Evolutionary conservation across 2,797 vertebrate genomes (phyloP).

Genomic region (Miichthys miiuy): DNA sequence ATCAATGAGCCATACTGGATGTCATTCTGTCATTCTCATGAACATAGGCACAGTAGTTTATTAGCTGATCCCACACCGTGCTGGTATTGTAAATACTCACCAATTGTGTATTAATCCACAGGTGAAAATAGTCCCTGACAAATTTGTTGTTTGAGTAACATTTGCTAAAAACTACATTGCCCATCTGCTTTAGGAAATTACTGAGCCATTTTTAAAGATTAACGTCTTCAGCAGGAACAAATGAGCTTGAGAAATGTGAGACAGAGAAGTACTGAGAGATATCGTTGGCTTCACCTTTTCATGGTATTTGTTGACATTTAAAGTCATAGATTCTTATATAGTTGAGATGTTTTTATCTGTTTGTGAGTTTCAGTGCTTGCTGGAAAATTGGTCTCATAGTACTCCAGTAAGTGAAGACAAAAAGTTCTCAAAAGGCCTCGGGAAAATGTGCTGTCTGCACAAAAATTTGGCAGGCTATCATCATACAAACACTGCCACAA

Average conservation of each 20-base stretch:
- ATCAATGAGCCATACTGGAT: background rate
- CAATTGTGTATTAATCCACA: background rate
- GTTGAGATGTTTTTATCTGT: background rate
- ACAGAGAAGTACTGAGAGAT: background rate
- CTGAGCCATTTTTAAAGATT: background rate
- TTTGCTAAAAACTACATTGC: background rate
- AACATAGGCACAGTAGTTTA: background rate
- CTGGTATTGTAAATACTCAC: background rate
- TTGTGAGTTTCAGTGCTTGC: background rate
- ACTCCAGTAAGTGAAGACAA: background rate
- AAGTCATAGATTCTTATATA: background rate
- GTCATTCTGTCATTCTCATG: no score
- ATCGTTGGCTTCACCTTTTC: background rate
- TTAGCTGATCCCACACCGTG: background rate
- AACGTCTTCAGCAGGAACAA: background rate
- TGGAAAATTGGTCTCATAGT: background rate
- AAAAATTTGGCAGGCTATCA: background rate
- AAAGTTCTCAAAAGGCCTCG: background rate
- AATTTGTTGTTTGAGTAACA: background rate
- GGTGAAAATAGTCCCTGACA: background rate
- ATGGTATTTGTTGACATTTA: background rate
- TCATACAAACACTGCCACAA: background rate
- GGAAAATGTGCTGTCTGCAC: background rate
- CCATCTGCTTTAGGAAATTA: background rate
- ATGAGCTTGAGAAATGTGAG: background rate